A percentile compares a stretch with the other conserved stretches of the same genome.
Evolutionary conservation across 2,888 invertebrate species (phyloP).

Genomic region (Tiliacea citrago): DNA sequence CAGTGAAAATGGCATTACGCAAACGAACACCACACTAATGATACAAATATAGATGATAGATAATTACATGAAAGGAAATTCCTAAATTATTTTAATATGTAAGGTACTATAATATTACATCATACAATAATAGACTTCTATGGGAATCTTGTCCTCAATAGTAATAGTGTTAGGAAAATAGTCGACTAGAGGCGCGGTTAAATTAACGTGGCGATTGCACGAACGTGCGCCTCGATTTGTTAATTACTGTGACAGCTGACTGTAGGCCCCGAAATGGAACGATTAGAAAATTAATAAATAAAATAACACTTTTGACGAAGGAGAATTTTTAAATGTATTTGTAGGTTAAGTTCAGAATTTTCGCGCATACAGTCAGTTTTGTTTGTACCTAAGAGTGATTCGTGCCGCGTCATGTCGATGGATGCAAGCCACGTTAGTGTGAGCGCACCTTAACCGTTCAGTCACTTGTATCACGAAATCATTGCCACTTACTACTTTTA

Average conservation of each 20-base stretch:
- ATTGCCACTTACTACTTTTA: constrained; percentile 79
- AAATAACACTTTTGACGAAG: constrained; percentile 34
- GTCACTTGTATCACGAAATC: constrained; percentile 73
- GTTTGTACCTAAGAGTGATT: constrained; percentile 29
- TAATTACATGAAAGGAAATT: constrained; percentile 81
- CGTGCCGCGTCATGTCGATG: constrained; percentile 6
- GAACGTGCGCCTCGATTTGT: constrained; percentile 14
- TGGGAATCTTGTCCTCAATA: constrained; percentile 74
- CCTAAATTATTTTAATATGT: constrained; percentile 81
- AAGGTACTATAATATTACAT: constrained; percentile 72
- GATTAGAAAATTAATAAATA: constrained; percentile 30
- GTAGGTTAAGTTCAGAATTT: constrained; percentile 32
- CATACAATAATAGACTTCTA: constrained; percentile 87
- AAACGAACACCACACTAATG: constrained; percentile 89
- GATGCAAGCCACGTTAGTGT: constrained; percentile 44
- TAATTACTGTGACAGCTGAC: constrained; percentile 31
- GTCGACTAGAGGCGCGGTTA: constrained; percentile 54
- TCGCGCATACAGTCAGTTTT: constrained; percentile 48
- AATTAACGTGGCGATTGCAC: constrained; percentile 36
- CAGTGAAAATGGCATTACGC: constrained; percentile 86
- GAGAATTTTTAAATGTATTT: constrained; percentile 36
- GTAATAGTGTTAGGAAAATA: constrained; percentile 76
- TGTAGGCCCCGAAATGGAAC: constrained; percentile 34
- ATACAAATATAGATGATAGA: constrained; percentile 84
- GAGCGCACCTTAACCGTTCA: constrained; percentile 58